A percentile compares a stretch with the other conserved stretches of the same genome.
phyloP scores from a whole-genome alignment of 2,888 invertebrate species.

The Philereme transversata region DNA sequence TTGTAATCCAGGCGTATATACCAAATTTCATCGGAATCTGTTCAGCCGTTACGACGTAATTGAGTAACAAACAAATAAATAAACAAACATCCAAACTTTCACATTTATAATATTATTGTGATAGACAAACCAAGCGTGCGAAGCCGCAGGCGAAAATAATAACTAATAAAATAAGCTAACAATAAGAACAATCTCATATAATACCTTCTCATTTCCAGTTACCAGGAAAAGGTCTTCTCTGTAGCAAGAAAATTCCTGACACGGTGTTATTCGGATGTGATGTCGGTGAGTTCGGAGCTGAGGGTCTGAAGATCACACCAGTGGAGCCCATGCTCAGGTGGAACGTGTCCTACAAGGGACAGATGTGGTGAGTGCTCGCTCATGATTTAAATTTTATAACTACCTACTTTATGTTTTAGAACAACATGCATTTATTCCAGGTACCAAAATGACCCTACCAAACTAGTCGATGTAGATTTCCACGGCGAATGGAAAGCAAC shows the following conservation, averaged over 20 bases:
- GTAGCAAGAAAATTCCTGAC: slow-evolving; percentile 88
- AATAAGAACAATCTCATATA: too few relatives aligned
- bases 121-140: too few relatives aligned
- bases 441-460: slow-evolving; percentile 73
- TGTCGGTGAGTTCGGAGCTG: slow-evolving; percentile 85
- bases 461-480: slow-evolving; percentile 84
- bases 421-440: slow-evolving; percentile 47
- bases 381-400: too few relatives aligned
- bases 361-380: slow-evolving; percentile 81
- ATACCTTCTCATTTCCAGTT: slow-evolving; percentile 69
- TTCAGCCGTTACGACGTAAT: too few relatives aligned
- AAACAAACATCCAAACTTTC: too few relatives aligned
- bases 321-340: slow-evolving; percentile 90
- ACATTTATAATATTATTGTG: too few relatives aligned
- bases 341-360: slow-evolving; percentile 87
- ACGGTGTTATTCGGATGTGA: slow-evolving; percentile 86
- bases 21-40: too few relatives aligned
- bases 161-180: too few relatives aligned
- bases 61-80: too few relatives aligned
- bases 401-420: too few relatives aligned
- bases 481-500: slow-evolving; percentile 86
- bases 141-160: too few relatives aligned
- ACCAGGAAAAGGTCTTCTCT: slow-evolving; percentile 87
- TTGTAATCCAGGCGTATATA: too few relatives aligned
- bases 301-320: slow-evolving; percentile 87